Conservation (phyloP, 2,888 invertebrate genomes). For the Ecliptopera silaceata region DNA sequence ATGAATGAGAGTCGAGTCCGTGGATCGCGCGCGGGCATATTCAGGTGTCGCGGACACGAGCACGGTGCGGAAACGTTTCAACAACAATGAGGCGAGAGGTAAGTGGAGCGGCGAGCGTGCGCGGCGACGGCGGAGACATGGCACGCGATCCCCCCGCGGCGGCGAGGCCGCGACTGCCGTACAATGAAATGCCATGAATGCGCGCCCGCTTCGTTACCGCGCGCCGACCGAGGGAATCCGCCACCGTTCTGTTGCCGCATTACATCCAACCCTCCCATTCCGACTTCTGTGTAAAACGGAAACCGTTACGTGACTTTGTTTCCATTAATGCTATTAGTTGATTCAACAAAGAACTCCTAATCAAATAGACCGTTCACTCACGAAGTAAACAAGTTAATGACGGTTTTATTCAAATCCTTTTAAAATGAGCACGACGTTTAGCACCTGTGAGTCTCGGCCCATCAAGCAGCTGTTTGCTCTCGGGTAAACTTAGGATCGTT, state of each 20-base stretch:
- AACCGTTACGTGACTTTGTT: slow-evolving; percentile 75
- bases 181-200: slow-evolving; percentile 76
- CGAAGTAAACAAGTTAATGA: slow-evolving; percentile 34
- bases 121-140: slow-evolving; percentile 46
- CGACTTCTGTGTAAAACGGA: slow-evolving; percentile 69
- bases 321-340: slow-evolving; percentile 62
- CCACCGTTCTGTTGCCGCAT: slow-evolving; percentile 73
- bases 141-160: slow-evolving; percentile 73
- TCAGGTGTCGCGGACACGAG: slow-evolving; percentile 60
- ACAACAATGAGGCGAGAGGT: slow-evolving; percentile 60
- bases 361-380: slow-evolving; percentile 33
- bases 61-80: slow-evolving; percentile 58
- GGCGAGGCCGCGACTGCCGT: slow-evolving; percentile 77
- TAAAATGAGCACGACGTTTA: slow-evolving; percentile 34
- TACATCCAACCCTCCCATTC: slow-evolving; percentile 73
- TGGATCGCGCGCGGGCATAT: slow-evolving; percentile 63
- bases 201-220: slow-evolving; percentile 47
- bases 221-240: slow-evolving; percentile 47
- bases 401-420: slow-evolving; percentile 33
- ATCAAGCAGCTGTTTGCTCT: slow-evolving; percentile 25
- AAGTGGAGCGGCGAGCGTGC: slow-evolving; percentile 57
- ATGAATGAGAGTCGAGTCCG: slow-evolving; percentile 62
- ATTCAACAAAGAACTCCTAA: slow-evolving; percentile 35
- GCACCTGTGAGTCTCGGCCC: slow-evolving; percentile 24
- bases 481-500: slow-evolving; percentile 21